Evolutionary conservation across 2,113 vertebrate species (phyloP), one percentile per base, ranked within the genome.

Genomic region (Platichthys flesus): DNA sequence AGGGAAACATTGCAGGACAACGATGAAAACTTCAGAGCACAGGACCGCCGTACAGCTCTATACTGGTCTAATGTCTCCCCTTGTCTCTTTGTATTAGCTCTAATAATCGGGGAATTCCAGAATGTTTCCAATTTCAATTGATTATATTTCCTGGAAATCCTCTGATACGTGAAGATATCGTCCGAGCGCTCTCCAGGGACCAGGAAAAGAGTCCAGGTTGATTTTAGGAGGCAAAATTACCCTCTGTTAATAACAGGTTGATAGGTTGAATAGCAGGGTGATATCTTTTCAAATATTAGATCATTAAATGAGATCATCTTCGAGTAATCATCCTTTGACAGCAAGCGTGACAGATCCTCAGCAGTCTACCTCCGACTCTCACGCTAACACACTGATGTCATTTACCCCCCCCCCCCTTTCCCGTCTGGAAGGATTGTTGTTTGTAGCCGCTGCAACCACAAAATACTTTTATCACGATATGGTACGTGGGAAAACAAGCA

Each of bases 251-350:
- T 71, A 70, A 81, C 21, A 80, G 56, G 26, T 66, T 72, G n/a
- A n/a, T n/a, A n/a, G n/a, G n/a, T n/a, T n/a, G n/a, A n/a, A n/a
- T n/a, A 70, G 57, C 3, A 3, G 71, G 64, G 28, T 15, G 9
- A 86, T 85, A 88, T 85, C 58, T 87, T 77, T 61, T 51, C 18
- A 83, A 89, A 88, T 81, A 82, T 89, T 87, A 83, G 81, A 84
- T 90, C 91, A 90, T 90, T 83, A 89, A 85, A 93, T 93, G 81
- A 92, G 84, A 73, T 91, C 90, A 92, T 85, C 51, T 73, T 67
- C 74, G 76, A 91, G 72, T 79, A 90, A 92, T 93, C 86, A 88
- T 88, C 65, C 61, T 73, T 57, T 72, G 81, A 91, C 81, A 87
- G 72, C 78, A 71, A 77, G 74, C 84, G 76, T 59, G 86, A 89